Evolutionary conservation across 2,797 vertebrate species (phyloP), one percentile per base, ranked within the genome.

Genomic region (Calcarius lapponicus): DNA sequence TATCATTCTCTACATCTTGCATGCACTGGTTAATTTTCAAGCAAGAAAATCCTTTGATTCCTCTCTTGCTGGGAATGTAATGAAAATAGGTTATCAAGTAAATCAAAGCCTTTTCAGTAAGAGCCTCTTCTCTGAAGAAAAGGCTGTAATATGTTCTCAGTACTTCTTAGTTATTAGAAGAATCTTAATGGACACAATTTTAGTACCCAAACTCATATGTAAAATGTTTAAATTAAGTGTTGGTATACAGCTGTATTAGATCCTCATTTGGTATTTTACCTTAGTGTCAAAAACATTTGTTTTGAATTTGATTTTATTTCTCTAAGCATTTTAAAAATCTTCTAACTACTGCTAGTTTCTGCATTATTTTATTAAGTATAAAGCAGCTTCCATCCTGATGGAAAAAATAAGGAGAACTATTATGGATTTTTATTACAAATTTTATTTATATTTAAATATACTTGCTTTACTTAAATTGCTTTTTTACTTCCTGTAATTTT

Each of bases 381-480:
- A 69, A 53, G 19, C 65, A 58, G 7, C 10, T 89, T 75, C 71
- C 17, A 61, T 84, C 17, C 19, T 11, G 9, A 2, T 72, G 34
- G 16, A 91, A 61, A 79, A 75, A 31, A 36, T 56, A 32, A 57
- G 4, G 40, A 43, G 18, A 84, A 20, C 9, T 76, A 21, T 11
- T 71, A 2, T 48, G 7, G 0, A 1, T 45, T 83, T 60, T 57
- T 58, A 16, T 38, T 43, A 8, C 2, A 1, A 3, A 29, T 51
- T 29, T 29, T 51, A 29, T 51, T 51, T 51, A 11, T 29, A 51
- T 29, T 29, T 51, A 51, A 51, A 51, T 51, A 51, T 29, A 51
- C 50, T 53, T 81, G 45, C 7, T 50, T 85, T n/a, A 31, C 6
- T 74, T 82, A 4, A 17, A 7, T 71, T 72, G 5, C 10, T 19